A percentile compares a stretch with the other conserved stretches of the same genome.
Conservation (phyloP, 1,140 invertebrate genomes). For the Zaprionus africanus region DNA sequence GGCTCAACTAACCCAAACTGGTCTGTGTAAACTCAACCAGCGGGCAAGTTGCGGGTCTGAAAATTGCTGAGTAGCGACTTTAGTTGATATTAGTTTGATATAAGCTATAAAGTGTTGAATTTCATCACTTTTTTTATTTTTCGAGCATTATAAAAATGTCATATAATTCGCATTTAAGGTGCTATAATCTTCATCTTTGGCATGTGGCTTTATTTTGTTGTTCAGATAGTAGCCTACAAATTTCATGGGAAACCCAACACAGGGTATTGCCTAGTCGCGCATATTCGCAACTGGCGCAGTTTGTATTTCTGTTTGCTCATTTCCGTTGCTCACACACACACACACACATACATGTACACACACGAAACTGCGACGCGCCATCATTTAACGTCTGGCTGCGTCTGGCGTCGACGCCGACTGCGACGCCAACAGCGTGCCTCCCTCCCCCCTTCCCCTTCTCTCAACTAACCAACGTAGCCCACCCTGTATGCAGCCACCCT, state of each 20-base stretch:
- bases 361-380: constrained; percentile 57
- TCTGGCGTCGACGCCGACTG: constrained; percentile 35
- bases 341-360: constrained; percentile 32
- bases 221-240: not conserved
- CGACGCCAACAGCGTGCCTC: constrained; percentile 22
- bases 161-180: not conserved
- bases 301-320: constrained; percentile 72
- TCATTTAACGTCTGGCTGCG: constrained; percentile 57
- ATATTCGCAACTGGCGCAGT: not conserved
- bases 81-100: not conserved
- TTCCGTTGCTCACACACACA: constrained; percentile 62
- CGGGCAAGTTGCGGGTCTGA: not conserved
- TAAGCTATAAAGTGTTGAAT: not conserved
- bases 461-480: not conserved
- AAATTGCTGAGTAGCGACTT: not conserved
- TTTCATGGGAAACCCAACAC: not conserved
- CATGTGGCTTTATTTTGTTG: not conserved
- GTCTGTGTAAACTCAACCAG: not conserved
- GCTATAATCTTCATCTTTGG: not conserved
- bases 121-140: not conserved
- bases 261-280: constrained; percentile 10
- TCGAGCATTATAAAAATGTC: not conserved
- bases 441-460: not conserved
- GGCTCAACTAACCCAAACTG: not conserved
- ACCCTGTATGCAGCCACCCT: constrained; percentile 48